Conservation (phyloP, 2,113 vertebrate genomes). For the Nannobrachium achirus region DNA sequence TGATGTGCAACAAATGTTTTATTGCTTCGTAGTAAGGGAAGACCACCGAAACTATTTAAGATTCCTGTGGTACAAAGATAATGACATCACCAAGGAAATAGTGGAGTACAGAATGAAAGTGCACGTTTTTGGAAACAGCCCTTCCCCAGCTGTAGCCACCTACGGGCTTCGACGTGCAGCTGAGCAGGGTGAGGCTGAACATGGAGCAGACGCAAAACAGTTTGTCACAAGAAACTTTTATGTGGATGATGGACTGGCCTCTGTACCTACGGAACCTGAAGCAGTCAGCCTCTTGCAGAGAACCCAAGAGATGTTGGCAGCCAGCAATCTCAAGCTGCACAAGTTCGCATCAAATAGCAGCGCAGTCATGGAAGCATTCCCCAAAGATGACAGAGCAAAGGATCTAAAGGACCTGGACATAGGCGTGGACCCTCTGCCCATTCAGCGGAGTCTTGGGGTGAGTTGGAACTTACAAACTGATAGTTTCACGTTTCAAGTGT, state of each 20-base stretch:
- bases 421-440: neutral
- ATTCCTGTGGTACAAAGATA: constrained; percentile 1
- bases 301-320: neutral
- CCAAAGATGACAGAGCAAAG: neutral
- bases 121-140: neutral
- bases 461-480: neutral
- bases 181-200: too few species aligned
- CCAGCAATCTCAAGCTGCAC: too few species aligned
- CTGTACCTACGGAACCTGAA: neutral
- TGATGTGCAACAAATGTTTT: constrained; percentile 16
- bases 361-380: neutral
- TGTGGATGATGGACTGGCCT: neutral
- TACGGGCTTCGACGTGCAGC: too few species aligned
- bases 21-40: constrained; percentile 14
- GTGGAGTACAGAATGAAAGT: constrained; percentile 1
- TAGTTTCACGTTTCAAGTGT: constrained; percentile 2
- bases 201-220: neutral
- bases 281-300: neutral
- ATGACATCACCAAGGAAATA: neutral
- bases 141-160: too few species aligned
- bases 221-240: neutral
- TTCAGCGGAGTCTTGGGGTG: neutral
- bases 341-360: too few species aligned
- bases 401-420: neutral
- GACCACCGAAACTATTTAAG: constrained; percentile 5